Evolutionary conservation across 2,888 invertebrate genomes (phyloP).

Genomic region (Erebia aethiops): DNA sequence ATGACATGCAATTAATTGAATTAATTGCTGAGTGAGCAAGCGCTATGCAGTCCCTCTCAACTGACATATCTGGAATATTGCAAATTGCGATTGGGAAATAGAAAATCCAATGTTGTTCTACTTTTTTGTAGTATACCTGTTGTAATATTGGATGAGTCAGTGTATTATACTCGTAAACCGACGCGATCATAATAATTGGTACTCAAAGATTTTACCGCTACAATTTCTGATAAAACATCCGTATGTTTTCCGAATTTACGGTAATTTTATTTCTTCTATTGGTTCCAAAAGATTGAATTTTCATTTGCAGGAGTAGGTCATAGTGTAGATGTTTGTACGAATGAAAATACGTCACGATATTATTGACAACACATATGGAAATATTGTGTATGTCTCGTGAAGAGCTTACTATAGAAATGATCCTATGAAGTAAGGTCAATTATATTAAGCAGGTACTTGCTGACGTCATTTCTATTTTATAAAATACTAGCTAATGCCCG

Average conservation of each 20-base stretch:
- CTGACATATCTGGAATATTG: slow-evolving; percentile 33
- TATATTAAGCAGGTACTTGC: too few species aligned
- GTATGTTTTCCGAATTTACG: background rate
- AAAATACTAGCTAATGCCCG: too few species aligned
- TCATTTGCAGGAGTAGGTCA: background rate
- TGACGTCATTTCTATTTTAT: too few species aligned
- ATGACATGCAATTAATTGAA: slow-evolving; percentile 75
- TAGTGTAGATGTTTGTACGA: too few species aligned
- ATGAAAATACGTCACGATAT: too few species aligned
- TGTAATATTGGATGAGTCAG: background rate
- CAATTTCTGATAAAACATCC: too few species aligned
- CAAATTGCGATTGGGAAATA: slow-evolving; percentile 17
- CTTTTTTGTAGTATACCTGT: background rate
- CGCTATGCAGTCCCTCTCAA: slow-evolving; percentile 34
- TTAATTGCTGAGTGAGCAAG: slow-evolving; percentile 59
- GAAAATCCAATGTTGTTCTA: slow-evolving; percentile 7
- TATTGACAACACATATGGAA: too few species aligned
- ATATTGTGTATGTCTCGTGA: too few species aligned
- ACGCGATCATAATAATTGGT: background rate
- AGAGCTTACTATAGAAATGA: too few species aligned
- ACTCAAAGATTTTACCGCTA: background rate
- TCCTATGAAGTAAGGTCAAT: too few species aligned
- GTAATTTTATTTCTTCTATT: background rate
- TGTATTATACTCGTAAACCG: background rate
- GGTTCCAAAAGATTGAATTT: background rate